A percentile compares a stretch with the other conserved stretches of the same genome.
Conservation (phyloP, 2,113 vertebrate species). For the Columba livia region DNA sequence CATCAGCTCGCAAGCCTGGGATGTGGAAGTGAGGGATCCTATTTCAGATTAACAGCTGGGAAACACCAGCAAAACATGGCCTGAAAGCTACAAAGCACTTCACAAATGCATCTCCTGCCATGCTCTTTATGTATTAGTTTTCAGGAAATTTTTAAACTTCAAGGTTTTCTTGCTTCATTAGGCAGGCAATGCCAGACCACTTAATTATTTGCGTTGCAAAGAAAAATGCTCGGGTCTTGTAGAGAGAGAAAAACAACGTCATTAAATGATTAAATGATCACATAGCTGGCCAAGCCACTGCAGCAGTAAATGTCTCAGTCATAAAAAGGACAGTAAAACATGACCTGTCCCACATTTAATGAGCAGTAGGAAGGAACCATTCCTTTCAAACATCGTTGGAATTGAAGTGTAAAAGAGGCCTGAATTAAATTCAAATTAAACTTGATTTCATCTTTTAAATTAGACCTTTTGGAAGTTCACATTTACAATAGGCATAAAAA, state of each 20-base stretch:
- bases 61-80: neutral
- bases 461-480: neutral
- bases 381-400: slow-evolving; percentile 43
- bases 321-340: slow-evolving; percentile 62
- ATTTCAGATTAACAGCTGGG: neutral
- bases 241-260: slow-evolving; percentile 32
- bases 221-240: slow-evolving; percentile 9
- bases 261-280: slow-evolving; percentile 45
- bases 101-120: neutral
- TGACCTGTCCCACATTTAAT: slow-evolving; percentile 43
- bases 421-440: slow-evolving; percentile 54
- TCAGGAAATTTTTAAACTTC: neutral
- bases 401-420: slow-evolving; percentile 9
- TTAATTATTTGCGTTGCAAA: slow-evolving; percentile 18
- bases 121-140: neutral
- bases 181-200: slow-evolving; percentile 9
- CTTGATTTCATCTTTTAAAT: slow-evolving; percentile 50
- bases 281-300: neutral
- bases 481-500: slow-evolving; percentile 24
- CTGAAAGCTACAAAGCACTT: neutral
- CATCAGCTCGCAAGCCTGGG: neutral
- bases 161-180: slow-evolving; percentile 11
- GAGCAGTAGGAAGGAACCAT: slow-evolving; percentile 47
- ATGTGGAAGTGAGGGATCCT: neutral
- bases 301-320: slow-evolving; percentile 25